phyloP scores from a whole-genome alignment of 2,113 vertebrate species.

The Chaetura pelagica region DNA sequence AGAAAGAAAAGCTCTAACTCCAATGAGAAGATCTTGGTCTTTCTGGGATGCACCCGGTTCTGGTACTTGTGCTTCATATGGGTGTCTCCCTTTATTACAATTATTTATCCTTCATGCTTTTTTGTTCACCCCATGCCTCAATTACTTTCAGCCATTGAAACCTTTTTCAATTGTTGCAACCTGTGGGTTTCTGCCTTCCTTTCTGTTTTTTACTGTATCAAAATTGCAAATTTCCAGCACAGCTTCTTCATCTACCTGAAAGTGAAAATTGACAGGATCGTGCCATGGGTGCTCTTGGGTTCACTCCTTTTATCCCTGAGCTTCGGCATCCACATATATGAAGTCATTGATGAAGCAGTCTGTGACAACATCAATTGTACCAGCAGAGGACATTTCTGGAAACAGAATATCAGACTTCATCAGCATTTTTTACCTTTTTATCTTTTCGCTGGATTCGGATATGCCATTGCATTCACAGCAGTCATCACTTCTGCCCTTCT shows the following conservation, averaged over 20 bases:
- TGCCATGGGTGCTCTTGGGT: not conserved
- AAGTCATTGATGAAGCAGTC: rapidly evolving
- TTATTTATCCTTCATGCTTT: too few relatives aligned
- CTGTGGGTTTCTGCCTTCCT: not conserved
- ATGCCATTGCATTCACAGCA: not conserved
- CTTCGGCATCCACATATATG: rapidly evolving
- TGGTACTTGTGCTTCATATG: not conserved
- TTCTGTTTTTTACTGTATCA: conserved; percentile 7
- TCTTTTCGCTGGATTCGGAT: rapidly evolving
- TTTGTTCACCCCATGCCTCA: not conserved
- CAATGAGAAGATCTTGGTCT: too few relatives aligned
- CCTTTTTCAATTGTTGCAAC: not conserved
- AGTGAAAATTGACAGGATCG: not conserved
- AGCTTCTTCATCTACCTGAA: not conserved
- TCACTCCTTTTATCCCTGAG: not conserved
- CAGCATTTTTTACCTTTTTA: not conserved
- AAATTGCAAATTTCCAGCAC: conserved; percentile 31
- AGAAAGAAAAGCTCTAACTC: not conserved
- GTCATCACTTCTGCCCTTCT: not conserved
- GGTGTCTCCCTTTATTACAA: too few relatives aligned
- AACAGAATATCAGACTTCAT: rapidly evolving
- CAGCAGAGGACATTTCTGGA: rapidly evolving
- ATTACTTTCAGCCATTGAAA: not conserved
- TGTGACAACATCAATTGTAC: not conserved
- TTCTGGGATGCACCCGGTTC: not conserved